Conservation (phyloP, 2,113 vertebrate genomes). For the Melanotaenia duboulayi region DNA sequence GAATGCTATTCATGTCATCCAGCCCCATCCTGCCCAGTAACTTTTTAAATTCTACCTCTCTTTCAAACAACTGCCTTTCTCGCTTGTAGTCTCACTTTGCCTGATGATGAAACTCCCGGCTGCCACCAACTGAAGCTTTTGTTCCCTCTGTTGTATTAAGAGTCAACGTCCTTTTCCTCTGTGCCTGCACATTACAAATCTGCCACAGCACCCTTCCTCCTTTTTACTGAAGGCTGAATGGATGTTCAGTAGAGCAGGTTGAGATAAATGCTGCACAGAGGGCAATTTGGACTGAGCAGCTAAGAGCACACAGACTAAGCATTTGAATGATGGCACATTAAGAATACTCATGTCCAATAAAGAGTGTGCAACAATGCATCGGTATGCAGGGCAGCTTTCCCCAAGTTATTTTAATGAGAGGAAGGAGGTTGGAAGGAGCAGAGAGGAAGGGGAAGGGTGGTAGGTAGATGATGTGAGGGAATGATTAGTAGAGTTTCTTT, state of each 20-base stretch:
- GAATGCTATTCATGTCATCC: constrained; percentile 73
- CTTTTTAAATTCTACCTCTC: constrained; percentile 43
- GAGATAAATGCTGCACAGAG: constrained; percentile 60
- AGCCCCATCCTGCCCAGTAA: constrained; percentile 57
- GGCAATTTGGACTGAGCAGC: constrained; percentile 59
- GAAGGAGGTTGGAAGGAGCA: constrained; percentile 54
- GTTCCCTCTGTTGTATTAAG: constrained; percentile 59
- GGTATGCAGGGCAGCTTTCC: constrained; percentile 59
- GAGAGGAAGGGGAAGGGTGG: constrained; percentile 51
- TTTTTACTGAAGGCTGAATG: constrained; percentile 51
- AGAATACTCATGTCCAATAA: constrained; percentile 75
- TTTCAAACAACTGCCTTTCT: constrained; percentile 43
- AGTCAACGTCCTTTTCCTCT: constrained; percentile 48
- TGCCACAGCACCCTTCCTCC: constrained; percentile 45
- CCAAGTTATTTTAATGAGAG: constrained; percentile 61
- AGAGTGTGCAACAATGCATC: constrained; percentile 68
- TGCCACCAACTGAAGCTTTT: constrained; percentile 61
- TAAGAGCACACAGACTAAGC: constrained; percentile 56
- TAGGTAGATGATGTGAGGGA: constrained; percentile 33
- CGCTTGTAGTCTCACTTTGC: constrained; percentile 28
- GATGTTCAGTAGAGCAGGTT: constrained; percentile 48
- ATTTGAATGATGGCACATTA: constrained; percentile 73
- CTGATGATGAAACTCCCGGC: constrained; percentile 62
- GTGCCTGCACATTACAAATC: constrained; percentile 49
- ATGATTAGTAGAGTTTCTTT: constrained; percentile 66